phyloP scores from a whole-genome alignment of 2,888 invertebrate genomes.

The Troglohyphantes excavatus region DNA sequence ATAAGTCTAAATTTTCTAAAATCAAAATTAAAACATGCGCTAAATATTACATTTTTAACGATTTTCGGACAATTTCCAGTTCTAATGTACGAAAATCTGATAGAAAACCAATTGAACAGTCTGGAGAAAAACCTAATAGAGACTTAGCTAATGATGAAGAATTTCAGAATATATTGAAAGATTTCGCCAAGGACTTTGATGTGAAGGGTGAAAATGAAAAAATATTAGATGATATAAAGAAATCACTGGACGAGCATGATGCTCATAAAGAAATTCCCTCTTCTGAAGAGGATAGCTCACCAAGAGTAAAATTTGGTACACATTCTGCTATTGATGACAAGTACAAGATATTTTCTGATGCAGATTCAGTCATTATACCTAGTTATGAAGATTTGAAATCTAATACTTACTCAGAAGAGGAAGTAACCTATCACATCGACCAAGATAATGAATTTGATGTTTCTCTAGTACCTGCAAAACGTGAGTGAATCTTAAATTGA shows the following conservation, averaged over 20 bases:
- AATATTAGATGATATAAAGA: slow-evolving; percentile 61
- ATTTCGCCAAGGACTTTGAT: slow-evolving; percentile 66
- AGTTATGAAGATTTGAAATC: slow-evolving; percentile 57
- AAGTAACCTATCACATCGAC: slow-evolving; percentile 38
- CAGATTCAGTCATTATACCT: slow-evolving; percentile 49
- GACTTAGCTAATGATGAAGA: slow-evolving; percentile 63
- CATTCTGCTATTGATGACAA: background rate
- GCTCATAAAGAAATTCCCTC: background rate
- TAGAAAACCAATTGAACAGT: slow-evolving; percentile 16
- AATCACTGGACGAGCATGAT: slow-evolving; percentile 39
- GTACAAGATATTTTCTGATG: slow-evolving; percentile 57
- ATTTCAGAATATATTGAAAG: slow-evolving; percentile 66
- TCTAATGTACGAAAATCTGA: slow-evolving; percentile 31
- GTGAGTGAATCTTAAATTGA: slow-evolving; percentile 21
- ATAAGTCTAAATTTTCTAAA: background rate
- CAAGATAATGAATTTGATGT: slow-evolving; percentile 7
- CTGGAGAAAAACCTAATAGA: background rate
- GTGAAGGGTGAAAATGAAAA: slow-evolving; percentile 36
- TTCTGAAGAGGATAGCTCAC: background rate
- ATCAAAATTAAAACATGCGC: background rate
- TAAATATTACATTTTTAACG: background rate
- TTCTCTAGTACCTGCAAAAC: slow-evolving; percentile 9
- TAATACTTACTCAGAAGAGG: background rate
- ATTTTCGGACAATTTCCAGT: background rate
- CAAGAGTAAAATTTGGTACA: background rate